Base-by-base conservation (phyloP, 2,113 vertebrate genomes). In the Prolemur simus region DNA sequence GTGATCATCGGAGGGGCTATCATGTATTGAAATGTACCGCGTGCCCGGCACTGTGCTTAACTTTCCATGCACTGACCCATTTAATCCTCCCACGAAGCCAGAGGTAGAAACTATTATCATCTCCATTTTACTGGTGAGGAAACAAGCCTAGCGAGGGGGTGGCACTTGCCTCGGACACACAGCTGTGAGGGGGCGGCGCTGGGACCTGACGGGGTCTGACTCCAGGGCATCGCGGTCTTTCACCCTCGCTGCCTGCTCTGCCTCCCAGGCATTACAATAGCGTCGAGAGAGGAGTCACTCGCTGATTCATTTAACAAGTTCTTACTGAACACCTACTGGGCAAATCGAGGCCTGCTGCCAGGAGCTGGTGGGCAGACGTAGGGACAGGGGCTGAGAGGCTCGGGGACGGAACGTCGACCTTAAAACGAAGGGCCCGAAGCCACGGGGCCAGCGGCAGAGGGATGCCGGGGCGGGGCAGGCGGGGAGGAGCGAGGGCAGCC, bases 21-120 rank as follows among this genome's bases (percentile, higher is more conserved):
- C 27, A 52, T 11, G n/a, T 15, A 37, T 0, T 2, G 69, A 37
- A 27, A 39, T 1, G 23, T 1, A 37, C 11, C 64, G n/a, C 56
- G 15, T 1, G 54, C 42, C 78, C 37, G 49, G 66, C 83, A 21
- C 39, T 1, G 47, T 17, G 54, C 58, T 74, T n/a, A 42, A 34
- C 60, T 68, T 66, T 9, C 34, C 87, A 17, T 0, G 64, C 63
- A 20, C 68, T 63, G 81, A 66, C 66, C 94, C 77, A 27, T 20
- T 88, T 82, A 32, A 39, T 37, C 58, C 20, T 47, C 82, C 37
- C 64, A 32, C 58, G 47, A 42, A n/a, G 6, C 29, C 64, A 32
- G 27, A n/a, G n/a, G 54, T 5, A 74, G 39, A 63, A 29, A n/a
- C 74, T 15, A 18, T 11, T 3, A 66, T 7, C 42, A 34, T 13